phyloP scores from a whole-genome alignment of 2,888 invertebrate genomes.

The Altica lythri region DNA sequence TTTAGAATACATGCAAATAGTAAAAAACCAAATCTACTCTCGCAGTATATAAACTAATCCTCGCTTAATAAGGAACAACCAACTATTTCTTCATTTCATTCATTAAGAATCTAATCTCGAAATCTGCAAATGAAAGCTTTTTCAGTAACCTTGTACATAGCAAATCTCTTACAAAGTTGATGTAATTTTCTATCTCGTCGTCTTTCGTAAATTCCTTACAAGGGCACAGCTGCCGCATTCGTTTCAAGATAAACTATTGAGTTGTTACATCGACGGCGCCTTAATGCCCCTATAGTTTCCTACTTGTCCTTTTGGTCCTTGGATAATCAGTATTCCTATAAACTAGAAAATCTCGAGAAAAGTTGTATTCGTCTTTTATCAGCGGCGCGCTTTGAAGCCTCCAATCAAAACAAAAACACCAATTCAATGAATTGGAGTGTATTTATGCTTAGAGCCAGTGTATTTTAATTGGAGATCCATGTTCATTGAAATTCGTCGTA shows the following conservation, averaged over 20 bases:
- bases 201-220: conserved; percentile 19
- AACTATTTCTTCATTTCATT: too few species aligned
- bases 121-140: too few species aligned
- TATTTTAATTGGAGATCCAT: too few species aligned
- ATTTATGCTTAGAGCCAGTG: too few species aligned
- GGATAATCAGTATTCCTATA: conserved; percentile 18
- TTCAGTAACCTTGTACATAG: background rate
- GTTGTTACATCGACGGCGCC: conserved; percentile 17
- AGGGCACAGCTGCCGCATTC: conserved; percentile 20
- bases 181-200: conserved; percentile 18
- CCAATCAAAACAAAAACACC: background rate
- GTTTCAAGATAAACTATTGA: conserved; percentile 22
- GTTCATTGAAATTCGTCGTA: too few species aligned
- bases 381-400: background rate
- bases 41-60: too few species aligned
- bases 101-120: too few species aligned
- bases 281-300: conserved; percentile 17
- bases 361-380: background rate
- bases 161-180: conserved; percentile 14
- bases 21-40: too few species aligned
- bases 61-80: too few species aligned
- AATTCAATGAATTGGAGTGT: background rate
- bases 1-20: too few species aligned
- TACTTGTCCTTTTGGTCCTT: conserved; percentile 16
- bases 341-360: conserved; percentile 13